phyloP scores from a whole-genome alignment of 2,797 vertebrate genomes.

The Melanotaenia boesemani region DNA sequence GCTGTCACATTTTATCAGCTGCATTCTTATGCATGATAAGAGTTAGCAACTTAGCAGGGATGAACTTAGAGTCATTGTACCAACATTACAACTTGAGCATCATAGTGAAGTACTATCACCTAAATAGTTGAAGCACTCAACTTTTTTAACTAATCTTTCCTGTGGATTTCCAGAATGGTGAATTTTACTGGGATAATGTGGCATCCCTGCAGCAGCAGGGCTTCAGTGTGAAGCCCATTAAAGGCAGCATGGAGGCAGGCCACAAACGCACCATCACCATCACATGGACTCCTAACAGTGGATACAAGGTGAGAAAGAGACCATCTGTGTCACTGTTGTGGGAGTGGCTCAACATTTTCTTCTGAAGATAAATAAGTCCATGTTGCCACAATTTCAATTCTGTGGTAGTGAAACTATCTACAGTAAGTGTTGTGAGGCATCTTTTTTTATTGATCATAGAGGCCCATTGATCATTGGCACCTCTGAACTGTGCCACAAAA shows the following conservation, averaged over 20 bases:
- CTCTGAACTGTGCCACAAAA: too few relatives aligned
- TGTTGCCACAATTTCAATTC: too few relatives aligned
- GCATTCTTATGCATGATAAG: too few relatives aligned
- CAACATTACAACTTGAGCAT: not conserved
- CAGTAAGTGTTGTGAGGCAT: not conserved
- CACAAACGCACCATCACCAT: slow-evolving; percentile 80
- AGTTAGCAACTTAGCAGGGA: not conserved
- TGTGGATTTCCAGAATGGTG: slow-evolving; percentile 73
- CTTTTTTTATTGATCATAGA: not conserved
- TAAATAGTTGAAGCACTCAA: not conserved
- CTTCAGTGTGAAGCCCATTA: slow-evolving; percentile 83
- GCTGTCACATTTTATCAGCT: not conserved
- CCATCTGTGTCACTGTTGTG: not conserved
- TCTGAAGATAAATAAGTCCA: too few relatives aligned
- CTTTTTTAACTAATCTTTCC: not conserved
- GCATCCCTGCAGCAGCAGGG: slow-evolving; percentile 82
- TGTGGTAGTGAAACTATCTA: not conserved
- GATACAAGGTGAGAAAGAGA: slow-evolving; percentile 74
- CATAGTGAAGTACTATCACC: not conserved
- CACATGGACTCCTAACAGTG: slow-evolving; percentile 86
- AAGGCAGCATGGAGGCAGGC: slow-evolving; percentile 82
- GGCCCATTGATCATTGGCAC: too few relatives aligned
- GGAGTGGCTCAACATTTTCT: not conserved
- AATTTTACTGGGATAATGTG: slow-evolving; percentile 85
- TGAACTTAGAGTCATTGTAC: not conserved